phyloP scores from a whole-genome alignment of 2,888 invertebrate genomes.

The Clusia tigrina region DNA sequence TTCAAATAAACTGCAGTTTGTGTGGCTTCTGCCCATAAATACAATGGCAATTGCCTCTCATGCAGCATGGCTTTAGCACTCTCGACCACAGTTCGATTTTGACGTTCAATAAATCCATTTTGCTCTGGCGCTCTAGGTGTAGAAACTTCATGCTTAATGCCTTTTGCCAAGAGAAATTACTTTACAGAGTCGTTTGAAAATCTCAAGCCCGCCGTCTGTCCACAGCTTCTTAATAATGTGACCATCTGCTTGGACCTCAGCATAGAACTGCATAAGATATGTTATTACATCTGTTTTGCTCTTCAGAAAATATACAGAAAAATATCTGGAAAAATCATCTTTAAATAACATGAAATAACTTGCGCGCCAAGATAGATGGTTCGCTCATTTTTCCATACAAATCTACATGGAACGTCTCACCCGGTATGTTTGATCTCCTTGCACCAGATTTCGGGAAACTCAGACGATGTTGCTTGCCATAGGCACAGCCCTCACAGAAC shows the following conservation, averaged over 20 bases:
- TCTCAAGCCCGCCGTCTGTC: constrained; percentile 23
- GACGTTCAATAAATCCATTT: constrained; percentile 23
- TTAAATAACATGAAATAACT: constrained; percentile 33
- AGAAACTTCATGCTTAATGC: constrained; percentile 19
- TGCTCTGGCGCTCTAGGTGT: constrained; percentile 27
- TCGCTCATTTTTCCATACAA: constrained; percentile 30
- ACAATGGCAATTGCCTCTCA: constrained; percentile 11
- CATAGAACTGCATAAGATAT: constrained; percentile 20
- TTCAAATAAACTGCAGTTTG: constrained; percentile 49
- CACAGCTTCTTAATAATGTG: constrained; percentile 20
- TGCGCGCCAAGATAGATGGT: constrained; percentile 27
- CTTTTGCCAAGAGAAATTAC: constrained; percentile 12
- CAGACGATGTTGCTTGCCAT: constrained; percentile 24
- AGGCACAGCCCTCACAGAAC: constrained; percentile 25
- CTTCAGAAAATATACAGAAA: constrained; percentile 31
- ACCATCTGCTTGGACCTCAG: constrained; percentile 22
- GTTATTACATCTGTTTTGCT: constrained; percentile 28
- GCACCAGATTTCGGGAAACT: constrained; percentile 20
- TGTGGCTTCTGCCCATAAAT: constrained; percentile 56
- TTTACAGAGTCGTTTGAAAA: constrained; percentile 21
- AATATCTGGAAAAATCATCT: constrained; percentile 31
- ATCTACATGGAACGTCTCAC: constrained; percentile 29
- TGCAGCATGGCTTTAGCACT: constrained; percentile 26
- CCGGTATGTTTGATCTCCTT: constrained; percentile 11
- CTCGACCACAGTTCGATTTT: constrained; percentile 26